These are phyloP conservation scores for Ancistrus triradiatus DNA, from an alignment of 2,113 vertebrate species.

Conservation along the genomic window DNA sequence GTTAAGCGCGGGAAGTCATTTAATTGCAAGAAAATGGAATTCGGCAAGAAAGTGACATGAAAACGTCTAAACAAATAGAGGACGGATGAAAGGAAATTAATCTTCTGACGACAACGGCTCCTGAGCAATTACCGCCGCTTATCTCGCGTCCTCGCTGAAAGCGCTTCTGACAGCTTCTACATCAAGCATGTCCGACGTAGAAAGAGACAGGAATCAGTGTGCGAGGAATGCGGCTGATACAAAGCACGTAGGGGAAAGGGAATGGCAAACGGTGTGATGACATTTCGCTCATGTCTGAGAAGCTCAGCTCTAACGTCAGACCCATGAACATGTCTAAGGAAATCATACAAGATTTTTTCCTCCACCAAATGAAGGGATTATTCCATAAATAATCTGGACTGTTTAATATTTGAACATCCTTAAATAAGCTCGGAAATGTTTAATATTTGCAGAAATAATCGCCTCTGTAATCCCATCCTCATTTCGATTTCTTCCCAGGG, in stretches of 20 bases:
- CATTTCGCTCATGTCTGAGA: too few relatives aligned
- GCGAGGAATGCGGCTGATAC: constrained; percentile 29
- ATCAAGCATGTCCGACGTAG: constrained; percentile 7
- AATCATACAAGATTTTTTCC: too few relatives aligned
- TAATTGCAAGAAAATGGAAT: constrained; percentile 19
- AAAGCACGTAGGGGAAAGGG: too few relatives aligned
- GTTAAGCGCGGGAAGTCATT: not conserved
- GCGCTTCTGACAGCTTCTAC: constrained; percentile 17
- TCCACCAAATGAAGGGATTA: constrained; percentile 13
- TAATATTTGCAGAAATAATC: constrained; percentile 4
- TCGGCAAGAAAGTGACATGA: constrained; percentile 13
- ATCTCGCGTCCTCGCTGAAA: constrained; percentile 22
- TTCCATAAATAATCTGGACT: constrained; percentile 21
- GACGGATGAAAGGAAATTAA: constrained; percentile 4
- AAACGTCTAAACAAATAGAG: constrained; percentile 13
- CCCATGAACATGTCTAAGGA: too few relatives aligned
- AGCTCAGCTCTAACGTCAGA: too few relatives aligned
- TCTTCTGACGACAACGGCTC: constrained; percentile 21
- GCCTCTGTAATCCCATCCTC: constrained; percentile 3
- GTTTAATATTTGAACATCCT: constrained; percentile 9
- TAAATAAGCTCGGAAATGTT: constrained; percentile 8
- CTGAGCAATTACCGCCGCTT: constrained; percentile 14
- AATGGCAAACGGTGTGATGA: too few relatives aligned
- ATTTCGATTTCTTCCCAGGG: constrained; percentile 4
- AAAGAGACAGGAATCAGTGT: constrained; percentile 9